phyloP scores from a whole-genome alignment of 1,140 invertebrate genomes.

The Ips nitidus region DNA sequence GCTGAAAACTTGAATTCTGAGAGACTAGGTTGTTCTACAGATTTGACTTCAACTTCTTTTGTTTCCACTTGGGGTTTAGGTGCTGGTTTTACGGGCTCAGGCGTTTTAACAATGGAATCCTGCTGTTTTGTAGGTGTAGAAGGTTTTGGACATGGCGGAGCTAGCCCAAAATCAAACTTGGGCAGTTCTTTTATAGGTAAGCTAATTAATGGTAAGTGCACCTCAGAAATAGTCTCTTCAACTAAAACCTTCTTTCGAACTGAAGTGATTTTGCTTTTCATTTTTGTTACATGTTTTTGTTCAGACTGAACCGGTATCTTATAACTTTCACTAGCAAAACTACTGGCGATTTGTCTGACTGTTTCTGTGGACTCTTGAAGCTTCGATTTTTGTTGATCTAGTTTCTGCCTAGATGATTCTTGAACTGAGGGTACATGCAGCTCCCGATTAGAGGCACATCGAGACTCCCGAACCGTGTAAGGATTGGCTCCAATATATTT shows the following conservation, averaged over 20 bases:
- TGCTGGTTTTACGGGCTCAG: background rate
- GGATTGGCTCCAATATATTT: conserved; percentile 46
- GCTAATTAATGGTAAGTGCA: conserved; percentile 61
- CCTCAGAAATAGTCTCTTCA: conserved; percentile 54
- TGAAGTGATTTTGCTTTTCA: conserved; percentile 51
- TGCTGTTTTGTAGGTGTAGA: background rate
- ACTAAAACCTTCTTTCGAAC: conserved; percentile 47
- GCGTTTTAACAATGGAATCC: background rate
- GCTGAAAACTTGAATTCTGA: conserved; percentile 46
- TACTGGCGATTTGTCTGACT: conserved; percentile 63
- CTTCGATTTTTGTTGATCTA: conserved; percentile 53
- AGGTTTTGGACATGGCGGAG: conserved; percentile 24
- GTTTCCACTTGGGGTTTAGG: background rate
- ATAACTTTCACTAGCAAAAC: conserved; percentile 48
- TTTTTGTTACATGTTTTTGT: conserved; percentile 54
- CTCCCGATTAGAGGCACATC: conserved; percentile 52
- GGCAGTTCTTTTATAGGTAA: conserved; percentile 66
- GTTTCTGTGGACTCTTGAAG: conserved; percentile 64
- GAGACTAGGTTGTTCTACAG: background rate
- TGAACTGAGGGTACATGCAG: conserved; percentile 60
- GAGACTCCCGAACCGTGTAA: conserved; percentile 38
- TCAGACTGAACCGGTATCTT: conserved; percentile 47
- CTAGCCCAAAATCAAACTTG: conserved; percentile 59
- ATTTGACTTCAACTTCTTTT: background rate
- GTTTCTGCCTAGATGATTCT: conserved; percentile 61